phyloP scores from a whole-genome alignment of 2,888 invertebrate genomes.

The Formica aserva region DNA sequence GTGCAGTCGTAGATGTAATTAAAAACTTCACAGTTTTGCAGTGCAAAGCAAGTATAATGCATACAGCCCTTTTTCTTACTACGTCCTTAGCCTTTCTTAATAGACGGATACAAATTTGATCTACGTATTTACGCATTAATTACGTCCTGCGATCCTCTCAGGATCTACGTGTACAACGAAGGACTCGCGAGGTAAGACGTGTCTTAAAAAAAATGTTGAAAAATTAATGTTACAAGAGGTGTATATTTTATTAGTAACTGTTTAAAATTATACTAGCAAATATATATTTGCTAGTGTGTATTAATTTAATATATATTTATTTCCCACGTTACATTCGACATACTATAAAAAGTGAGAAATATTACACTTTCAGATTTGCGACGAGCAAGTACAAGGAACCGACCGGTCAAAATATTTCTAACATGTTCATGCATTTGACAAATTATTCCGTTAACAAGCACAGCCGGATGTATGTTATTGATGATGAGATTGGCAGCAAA shows the following conservation, averaged over 20 bases:
- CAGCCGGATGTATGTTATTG: conserved; percentile 93
- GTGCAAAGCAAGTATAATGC: conserved; percentile 10
- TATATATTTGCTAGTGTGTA: neutral
- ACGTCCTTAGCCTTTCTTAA: conserved; percentile 90
- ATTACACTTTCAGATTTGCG: conserved; percentile 90
- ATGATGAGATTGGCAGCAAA: conserved; percentile 95
- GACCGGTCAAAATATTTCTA: conserved; percentile 92
- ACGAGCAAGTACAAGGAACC: conserved; percentile 96
- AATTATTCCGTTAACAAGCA: conserved; percentile 98
- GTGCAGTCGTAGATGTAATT: neutral
- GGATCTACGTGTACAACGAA: conserved; percentile 96
- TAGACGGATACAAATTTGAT: conserved; percentile 97
- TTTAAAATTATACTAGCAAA: neutral
- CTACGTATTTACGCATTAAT: conserved; percentile 95
- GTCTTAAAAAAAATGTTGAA: neutral
- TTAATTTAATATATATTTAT: neutral
- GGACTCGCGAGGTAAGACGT: conserved; percentile 91
- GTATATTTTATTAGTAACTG: neutral
- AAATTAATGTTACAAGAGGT: neutral
- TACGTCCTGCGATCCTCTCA: conserved; percentile 95
- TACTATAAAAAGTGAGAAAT: neutral
- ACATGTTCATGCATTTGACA: conserved; percentile 97
- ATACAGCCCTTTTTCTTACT: conserved; percentile 28
- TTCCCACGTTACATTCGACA: neutral
- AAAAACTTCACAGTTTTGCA: conserved; percentile 6